Percentiles rank a stretch among this genome's conserved stretches.
phyloP scores from a whole-genome alignment of 2,888 invertebrate species.

The Megalurothrips usitatus region DNA sequence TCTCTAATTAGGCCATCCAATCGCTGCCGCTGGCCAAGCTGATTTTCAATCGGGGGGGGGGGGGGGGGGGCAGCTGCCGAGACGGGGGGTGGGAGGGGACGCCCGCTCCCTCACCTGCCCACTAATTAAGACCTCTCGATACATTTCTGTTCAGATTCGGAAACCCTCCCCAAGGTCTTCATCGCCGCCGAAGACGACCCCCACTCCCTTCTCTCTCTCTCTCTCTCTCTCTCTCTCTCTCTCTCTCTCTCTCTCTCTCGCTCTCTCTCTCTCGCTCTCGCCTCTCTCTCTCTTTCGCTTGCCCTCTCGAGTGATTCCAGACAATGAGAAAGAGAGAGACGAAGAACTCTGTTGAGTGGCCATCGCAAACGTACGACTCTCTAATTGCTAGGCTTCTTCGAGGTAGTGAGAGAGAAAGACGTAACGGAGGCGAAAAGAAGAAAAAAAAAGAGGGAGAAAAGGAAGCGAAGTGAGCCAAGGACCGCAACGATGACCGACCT shows the following conservation, averaged over 20 bases:
- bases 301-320: background rate
- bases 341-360: background rate
- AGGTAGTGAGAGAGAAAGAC: background rate
- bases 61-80: too few species aligned
- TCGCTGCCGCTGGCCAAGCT: too few species aligned
- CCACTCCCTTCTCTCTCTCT: too few species aligned
- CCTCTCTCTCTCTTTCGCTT: too few species aligned
- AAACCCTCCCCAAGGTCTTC: background rate
- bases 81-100: background rate
- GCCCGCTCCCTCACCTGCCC: background rate
- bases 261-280: too few species aligned
- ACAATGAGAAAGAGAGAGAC: background rate
- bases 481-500: too few species aligned
- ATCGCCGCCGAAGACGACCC: background rate
- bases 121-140: conserved; percentile 23
- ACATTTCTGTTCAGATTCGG: background rate
- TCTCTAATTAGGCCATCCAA: too few species aligned
- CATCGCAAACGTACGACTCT: background rate
- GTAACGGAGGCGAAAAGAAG: background rate
- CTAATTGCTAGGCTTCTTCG: conserved; percentile 3
- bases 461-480: background rate
- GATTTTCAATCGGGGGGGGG: too few species aligned
- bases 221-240: too few species aligned
- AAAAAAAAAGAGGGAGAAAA: background rate
- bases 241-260: too few species aligned